phyloP scores from a whole-genome alignment of 2,888 invertebrate species.

The Mesochorus sp. region DNA sequence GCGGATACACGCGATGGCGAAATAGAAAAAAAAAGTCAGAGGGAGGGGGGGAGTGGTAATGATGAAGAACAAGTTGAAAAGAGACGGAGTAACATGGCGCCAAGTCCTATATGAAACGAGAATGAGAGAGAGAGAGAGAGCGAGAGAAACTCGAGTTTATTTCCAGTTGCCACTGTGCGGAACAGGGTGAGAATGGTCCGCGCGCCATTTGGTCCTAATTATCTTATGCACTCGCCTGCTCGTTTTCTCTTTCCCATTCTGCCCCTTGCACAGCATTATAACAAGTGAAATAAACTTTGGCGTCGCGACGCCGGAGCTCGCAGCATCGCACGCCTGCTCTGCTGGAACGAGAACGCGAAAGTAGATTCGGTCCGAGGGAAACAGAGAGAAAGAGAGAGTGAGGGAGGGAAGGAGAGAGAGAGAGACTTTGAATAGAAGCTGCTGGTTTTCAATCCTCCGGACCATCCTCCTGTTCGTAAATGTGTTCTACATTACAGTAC shows the following conservation, averaged over 20 bases:
- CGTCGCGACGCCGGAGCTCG: no score
- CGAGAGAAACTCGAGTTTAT: constrained; percentile 33
- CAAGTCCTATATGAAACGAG: constrained; percentile 22
- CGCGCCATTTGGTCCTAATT: constrained; percentile 44
- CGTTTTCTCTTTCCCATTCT: neutral
- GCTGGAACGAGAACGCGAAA: no score
- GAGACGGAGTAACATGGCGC: neutral
- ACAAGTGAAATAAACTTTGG: constrained; percentile 36
- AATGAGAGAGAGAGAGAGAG: constrained; percentile 8
- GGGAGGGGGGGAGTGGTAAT: neutral
- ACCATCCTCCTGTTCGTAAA: no score
- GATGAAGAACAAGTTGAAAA: neutral
- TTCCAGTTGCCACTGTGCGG: constrained; percentile 7
- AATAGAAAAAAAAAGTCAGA: neutral
- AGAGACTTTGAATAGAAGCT: no score
- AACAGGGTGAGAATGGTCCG: constrained; percentile 32
- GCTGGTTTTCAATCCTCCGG: no score
- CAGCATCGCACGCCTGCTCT: no score
- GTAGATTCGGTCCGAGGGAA: no score
- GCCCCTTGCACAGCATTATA: neutral
- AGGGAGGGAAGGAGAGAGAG: no score
- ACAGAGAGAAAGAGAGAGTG: no score
- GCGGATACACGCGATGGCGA: neutral
- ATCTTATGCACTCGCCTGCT: constrained; percentile 14
- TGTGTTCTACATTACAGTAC: no score